Base-by-base conservation (phyloP, 2,113 vertebrate genomes). In the Bombycilla garrulus region DNA sequence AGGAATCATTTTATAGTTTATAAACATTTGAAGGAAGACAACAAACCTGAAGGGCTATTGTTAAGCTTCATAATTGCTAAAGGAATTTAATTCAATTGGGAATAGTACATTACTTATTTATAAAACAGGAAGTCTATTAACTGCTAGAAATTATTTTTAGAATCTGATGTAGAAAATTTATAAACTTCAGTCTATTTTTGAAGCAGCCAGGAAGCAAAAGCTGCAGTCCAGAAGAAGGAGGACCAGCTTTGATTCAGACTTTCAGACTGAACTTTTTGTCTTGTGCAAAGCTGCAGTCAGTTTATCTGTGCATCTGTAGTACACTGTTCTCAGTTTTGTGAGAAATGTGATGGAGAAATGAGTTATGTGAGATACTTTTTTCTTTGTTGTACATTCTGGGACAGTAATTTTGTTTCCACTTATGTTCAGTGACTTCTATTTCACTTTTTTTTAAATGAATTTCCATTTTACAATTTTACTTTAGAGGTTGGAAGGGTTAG, bases 61-160 rank as follows among this genome's bases (percentile, higher is more conserved):
- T 93, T 76, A 92, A 60, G 36, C 40, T 70, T 88, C n/a, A 2
- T 73, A 44, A 56, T n/a, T 88, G 51, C 71, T 86, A 48, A 44
- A 0, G 4, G 53, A 90, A 76, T 92, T 57, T 76, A 87, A 57
- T 61, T 15, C 42, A 47, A 4, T 45, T 81, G 54, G 62, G 45
- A 92, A 61, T 85, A 77, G 35, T 19, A 5, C 10, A 15, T 85
- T 79, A 44, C n/a, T 91, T 40, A 42, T 38, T 80, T 80, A 33
- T 81, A 57, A 85, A 92, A 66, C 87, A 95, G 91, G 93, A 96
- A 94, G 58, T 87, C 58, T 91, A 24, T 88, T 92, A 92, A 65
- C 29, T 93, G 60, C 67, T 58, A 74, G n/a, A 82, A 81, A 56
- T 70, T 95, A 96, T 92, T 94, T 95, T 96, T 95, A 84, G 92